Evolutionary conservation across 2,797 vertebrate genomes (phyloP).

Genomic region (Hafferia zeledoni): DNA sequence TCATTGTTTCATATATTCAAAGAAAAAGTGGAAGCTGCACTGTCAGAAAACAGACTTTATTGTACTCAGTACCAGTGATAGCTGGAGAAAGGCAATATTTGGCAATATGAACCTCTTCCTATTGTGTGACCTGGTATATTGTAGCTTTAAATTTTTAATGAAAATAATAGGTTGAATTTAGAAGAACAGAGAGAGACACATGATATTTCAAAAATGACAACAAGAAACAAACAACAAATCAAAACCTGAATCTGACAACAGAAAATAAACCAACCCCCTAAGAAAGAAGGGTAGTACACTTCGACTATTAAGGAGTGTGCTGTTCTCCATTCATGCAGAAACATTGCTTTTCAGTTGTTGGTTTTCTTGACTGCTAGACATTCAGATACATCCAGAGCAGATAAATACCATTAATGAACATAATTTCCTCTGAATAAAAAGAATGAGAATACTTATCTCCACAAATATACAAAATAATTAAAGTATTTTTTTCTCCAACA

Average conservation of each 20-base stretch:
- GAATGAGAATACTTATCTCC: neutral
- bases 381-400: neutral
- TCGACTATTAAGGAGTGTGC: neutral
- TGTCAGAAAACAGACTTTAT: neutral
- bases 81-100: neutral
- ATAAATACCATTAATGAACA: neutral
- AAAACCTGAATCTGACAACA: neutral
- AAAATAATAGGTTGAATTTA: neutral
- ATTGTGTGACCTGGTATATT: neutral
- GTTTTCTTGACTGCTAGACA: neutral
- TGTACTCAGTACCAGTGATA: fast-evolving
- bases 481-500: neutral
- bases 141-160: neutral
- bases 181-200: neutral
- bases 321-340: neutral
- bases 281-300: neutral
- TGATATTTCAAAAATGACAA: neutral
- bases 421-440: neutral
- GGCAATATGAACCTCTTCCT: neutral
- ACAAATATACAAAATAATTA: neutral
- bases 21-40: neutral
- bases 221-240: neutral
- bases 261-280: neutral
- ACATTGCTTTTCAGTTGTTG: neutral
- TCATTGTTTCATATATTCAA: neutral